Base-by-base conservation (phyloP, 2,888 invertebrate genomes). In the Leptopilina drosophilae region DNA sequence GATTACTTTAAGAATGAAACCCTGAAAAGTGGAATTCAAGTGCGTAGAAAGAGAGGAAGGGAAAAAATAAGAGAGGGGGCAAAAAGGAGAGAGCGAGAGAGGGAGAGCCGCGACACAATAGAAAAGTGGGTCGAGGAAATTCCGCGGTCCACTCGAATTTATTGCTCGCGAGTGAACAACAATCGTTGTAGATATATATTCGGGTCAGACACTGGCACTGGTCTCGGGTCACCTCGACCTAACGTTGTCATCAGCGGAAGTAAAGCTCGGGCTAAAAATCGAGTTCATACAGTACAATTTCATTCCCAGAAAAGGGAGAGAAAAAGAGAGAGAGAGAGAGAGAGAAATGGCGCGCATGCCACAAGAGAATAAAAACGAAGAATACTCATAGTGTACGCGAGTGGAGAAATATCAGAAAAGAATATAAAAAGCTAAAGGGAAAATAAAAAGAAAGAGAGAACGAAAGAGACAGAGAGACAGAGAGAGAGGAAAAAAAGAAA, bases 121-220 rank as follows among this genome's bases (percentile, higher is more conserved):
- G 42, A 40, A 78, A 78, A 78, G 56, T 78, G 67, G 66, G 77
- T 78, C 77, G 77, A 78, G 77, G 67, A 69, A 78, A 69, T 67
- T 69, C 69, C 56, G 64, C 65, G 75, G 26, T 77, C 80, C 82
- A 64, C 20, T 81, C 80, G 81, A 85, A 87, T 87, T 87, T 87
- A 87, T 87, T 82, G 84, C 85, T 83, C 83, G 85, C 83, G 80
- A 81, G 82, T 81, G 86, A 85, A 85, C 85, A 87, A 86, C 86
- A 87, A 86, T 87, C 85, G 82, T 15, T 83, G 85, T 64, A 42
- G 76, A 69, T 69, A 78, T 33, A 33, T 75, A 87, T 85, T 87
- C 85, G 84, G 85, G 85, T 86, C 85, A 84, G 81, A 81, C 69
- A 64, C 82, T 80, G 81, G 78, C 69, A 64, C 82, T 80, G 81